A percentile compares a stretch with the other conserved stretches of the same genome.
These are phyloP conservation scores for Calliphora vomitoria DNA, from an alignment of 2,888 invertebrate species.

Conservation along the genomic window DNA sequence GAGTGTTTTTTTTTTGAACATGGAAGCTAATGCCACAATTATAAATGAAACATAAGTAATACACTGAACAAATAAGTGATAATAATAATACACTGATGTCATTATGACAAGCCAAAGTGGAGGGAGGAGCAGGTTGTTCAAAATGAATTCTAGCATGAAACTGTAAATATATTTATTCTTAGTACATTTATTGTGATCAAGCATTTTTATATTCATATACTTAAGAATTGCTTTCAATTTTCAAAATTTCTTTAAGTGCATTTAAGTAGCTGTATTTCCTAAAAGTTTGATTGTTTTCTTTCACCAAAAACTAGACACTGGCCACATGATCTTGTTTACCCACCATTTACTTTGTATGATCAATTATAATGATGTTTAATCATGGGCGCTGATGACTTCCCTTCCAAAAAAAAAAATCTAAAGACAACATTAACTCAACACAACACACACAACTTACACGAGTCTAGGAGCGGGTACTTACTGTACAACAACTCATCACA, in stretches of 20 bases:
- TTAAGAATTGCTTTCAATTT: neutral
- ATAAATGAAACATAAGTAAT: neutral
- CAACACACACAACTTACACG: neutral
- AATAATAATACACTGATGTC: too few species aligned
- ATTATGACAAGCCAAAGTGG: too few species aligned
- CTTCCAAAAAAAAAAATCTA: slow-evolving; percentile 4
- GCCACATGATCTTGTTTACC: slow-evolving; percentile 44
- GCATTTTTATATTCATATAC: too few species aligned
- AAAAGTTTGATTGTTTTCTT: neutral
- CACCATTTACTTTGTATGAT: slow-evolving; percentile 31
- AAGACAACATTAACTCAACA: slow-evolving; percentile 4
- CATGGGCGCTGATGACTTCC: slow-evolving; percentile 41
- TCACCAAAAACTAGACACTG: neutral
- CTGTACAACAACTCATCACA: slow-evolving; percentile 11
- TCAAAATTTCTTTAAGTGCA: slow-evolving; percentile 25
- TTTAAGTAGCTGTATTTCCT: slow-evolving; percentile 8
- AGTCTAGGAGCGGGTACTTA: neutral
- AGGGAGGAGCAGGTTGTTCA: too few species aligned
- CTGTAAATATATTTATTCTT: too few species aligned
- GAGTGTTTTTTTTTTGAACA: neutral
- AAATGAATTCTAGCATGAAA: too few species aligned
- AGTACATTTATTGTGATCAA: too few species aligned
- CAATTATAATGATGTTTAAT: slow-evolving; percentile 56
- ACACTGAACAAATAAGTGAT: neutral
- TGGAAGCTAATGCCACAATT: neutral